Conservation (phyloP, 2,113 vertebrate species). For the Mirounga angustirostris region DNA sequence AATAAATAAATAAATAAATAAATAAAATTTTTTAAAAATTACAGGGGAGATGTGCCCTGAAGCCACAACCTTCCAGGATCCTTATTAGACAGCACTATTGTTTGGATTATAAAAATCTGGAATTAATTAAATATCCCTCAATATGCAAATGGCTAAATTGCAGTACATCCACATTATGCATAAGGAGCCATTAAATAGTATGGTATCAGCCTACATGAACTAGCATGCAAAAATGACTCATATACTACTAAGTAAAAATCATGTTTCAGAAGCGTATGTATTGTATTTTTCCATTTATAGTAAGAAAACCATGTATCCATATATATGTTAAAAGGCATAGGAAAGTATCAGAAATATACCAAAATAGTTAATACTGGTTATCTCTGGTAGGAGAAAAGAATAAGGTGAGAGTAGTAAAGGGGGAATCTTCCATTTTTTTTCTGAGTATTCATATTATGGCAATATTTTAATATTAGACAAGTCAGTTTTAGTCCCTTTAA, state of each 20-base stretch:
- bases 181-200: background rate
- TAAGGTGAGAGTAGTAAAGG: background rate
- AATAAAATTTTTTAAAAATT: too few species aligned
- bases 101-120: background rate
- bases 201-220: background rate
- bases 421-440: background rate
- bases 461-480: background rate
- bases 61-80: background rate
- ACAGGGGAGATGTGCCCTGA: background rate
- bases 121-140: background rate
- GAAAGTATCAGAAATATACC: background rate
- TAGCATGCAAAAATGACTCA: background rate
- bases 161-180: background rate
- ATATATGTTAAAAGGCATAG: background rate
- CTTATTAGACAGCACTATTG: background rate
- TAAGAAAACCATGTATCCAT: background rate
- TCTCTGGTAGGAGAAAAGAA: background rate
- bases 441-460: background rate
- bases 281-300: background rate
- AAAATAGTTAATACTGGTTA: background rate
- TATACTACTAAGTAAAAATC: background rate
- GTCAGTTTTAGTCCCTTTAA: background rate
- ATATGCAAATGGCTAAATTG: background rate
- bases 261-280: background rate
- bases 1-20: too few species aligned